Evolutionary conservation across 1,140 invertebrate genomes (phyloP), one percentile per base, ranked within the genome.

Genomic region (Maconellicoccus hirsutus): DNA sequence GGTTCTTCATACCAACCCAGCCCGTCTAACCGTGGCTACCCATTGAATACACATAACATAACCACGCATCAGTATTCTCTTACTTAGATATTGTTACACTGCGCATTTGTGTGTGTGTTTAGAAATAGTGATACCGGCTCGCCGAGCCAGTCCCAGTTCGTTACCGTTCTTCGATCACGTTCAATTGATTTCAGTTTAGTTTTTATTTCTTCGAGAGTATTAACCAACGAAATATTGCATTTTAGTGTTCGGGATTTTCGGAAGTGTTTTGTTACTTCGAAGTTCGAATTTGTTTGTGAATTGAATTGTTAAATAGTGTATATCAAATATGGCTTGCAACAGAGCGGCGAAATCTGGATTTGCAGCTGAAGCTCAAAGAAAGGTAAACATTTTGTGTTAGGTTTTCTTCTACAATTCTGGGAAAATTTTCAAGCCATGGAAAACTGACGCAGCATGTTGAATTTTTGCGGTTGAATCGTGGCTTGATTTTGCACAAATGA

Each of bases 261-360:
- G 12, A 16, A 52, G 42, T 52, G 42, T 52, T 52, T 52, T 52
- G 10, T 52, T 52, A 8, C 42, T 52, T 52, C n/a, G 10, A 52
- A 8, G 2, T 4, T 52, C n/a, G 6, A 8, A 16, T 19, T 16
- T 16, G 42, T 52, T 33, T 8, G 42, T 52, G 42, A 6, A 19
- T 52, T 66, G 61, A 38, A 19, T 70, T 27, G 16, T 27, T 27
- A 12, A 70, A 22, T 25, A 16, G 19, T 27, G 12, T 69, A 63
- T 77, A 70, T 74, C 38, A 7, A 74, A 70, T 27, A 94, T 94
- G 91, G 90, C 91, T 74, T 87, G 84, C 79, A 90, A 93, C 83
- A 84, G 93, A 80, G 93, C 93, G 77, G 84, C 92, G 42, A 96
- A 96, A 82, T 93, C 91, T 79, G 93, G 93, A 86, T 93, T 94